phyloP scores from a whole-genome alignment of 2,113 vertebrate species.

The Phycodurus eques region DNA sequence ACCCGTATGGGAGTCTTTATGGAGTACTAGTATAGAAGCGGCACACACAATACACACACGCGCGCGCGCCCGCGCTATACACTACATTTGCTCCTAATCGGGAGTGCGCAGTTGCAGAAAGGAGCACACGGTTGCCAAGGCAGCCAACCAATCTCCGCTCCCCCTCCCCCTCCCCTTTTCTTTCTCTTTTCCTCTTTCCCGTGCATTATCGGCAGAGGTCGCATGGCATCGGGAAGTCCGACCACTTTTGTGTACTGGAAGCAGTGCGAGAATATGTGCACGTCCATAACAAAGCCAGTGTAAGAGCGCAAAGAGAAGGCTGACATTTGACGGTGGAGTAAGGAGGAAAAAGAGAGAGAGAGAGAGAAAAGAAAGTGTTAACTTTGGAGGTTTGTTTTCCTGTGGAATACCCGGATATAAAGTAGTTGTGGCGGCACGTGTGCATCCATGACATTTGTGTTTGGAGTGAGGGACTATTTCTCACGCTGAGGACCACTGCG shows the following conservation, averaged over 20 bases:
- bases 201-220: constrained; percentile 79
- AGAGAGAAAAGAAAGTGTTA: neutral
- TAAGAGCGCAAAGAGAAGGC: constrained; percentile 55
- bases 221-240: constrained; percentile 74
- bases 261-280: constrained; percentile 68
- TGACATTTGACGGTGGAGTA: constrained; percentile 20
- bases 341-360: constrained; percentile 30
- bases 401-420: constrained; percentile 42
- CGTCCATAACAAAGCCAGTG: constrained; percentile 68
- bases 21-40: constrained; percentile 54
- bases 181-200: constrained; percentile 69
- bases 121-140: constrained; percentile 75
- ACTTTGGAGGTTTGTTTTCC: constrained; percentile 40
- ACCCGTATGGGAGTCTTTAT: constrained; percentile 64
- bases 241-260: constrained; percentile 68
- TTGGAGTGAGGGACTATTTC: constrained; percentile 44
- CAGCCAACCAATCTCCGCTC: constrained; percentile 74
- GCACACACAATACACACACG: constrained; percentile 59
- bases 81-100: constrained; percentile 74
- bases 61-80: constrained; percentile 43
- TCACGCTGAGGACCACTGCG: constrained; percentile 57
- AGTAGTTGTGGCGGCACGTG: constrained; percentile 61
- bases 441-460: constrained; percentile 38
- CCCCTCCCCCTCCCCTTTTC: constrained; percentile 70
- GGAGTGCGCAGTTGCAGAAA: constrained; percentile 75